Conservation (phyloP, 2,888 invertebrate species). For the Mantis religiosa region DNA sequence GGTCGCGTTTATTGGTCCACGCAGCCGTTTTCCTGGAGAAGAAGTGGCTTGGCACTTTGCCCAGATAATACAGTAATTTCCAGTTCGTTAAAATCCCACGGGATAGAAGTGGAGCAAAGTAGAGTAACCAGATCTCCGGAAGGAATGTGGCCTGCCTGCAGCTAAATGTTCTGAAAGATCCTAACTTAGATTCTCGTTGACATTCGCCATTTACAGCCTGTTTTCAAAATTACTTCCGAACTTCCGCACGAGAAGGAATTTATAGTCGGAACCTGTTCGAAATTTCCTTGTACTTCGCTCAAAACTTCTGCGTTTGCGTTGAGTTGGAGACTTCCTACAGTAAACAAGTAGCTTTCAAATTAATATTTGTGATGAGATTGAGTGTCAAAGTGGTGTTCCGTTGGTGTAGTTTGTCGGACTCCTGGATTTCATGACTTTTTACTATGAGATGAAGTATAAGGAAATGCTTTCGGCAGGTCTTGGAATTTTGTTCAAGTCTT, state of each 20-base stretch:
- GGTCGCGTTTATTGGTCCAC: neutral
- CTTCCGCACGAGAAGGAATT: neutral
- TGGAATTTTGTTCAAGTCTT: no score
- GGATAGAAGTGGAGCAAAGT: neutral
- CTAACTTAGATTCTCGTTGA: neutral
- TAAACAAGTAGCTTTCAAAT: no score
- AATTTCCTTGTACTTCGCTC: neutral
- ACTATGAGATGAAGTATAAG: no score
- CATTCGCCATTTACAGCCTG: neutral
- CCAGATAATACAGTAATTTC: slow-evolving; percentile 18
- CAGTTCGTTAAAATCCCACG: slow-evolving; percentile 13
- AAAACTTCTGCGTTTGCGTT: no score
- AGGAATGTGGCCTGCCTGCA: neutral
- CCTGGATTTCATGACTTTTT: no score
- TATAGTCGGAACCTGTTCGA: neutral
- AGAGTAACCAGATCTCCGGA: neutral
- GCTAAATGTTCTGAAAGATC: neutral
- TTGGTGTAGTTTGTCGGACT: no score
- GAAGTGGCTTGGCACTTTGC: slow-evolving; percentile 14
- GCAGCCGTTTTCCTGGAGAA: neutral
- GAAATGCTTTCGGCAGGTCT: no score
- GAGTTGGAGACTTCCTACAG: no score
- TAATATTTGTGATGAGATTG: no score
- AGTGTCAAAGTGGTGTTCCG: no score
- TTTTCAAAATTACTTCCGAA: neutral